Base-by-base conservation (phyloP, 2,113 vertebrate species). In the Mirza zaza region DNA sequence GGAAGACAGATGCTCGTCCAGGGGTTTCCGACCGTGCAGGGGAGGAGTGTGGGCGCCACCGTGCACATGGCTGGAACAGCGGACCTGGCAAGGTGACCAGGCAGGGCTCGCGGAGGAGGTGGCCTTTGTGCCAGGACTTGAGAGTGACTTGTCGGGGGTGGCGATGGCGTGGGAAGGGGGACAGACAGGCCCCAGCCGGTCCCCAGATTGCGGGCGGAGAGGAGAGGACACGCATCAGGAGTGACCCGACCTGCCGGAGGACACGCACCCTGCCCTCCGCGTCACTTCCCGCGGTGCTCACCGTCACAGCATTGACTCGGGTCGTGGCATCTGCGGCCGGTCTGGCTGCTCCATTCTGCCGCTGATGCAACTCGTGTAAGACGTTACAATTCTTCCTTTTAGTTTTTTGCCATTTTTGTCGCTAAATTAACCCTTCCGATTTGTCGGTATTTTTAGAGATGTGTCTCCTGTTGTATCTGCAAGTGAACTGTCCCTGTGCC, bases 261-360 rank as follows among this genome's bases (percentile, higher is more conserved):
- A 3, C 36, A 3, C 8, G 0, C 0, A 4, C 3, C 1, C 4
- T 0, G 71, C 29, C 71, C 0, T 0, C 10, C 17, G 15, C 34
- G 8, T 10, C 17, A 1, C 2, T 34, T 12, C 21, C 0, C 0
- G 0, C 3, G 1, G 7, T 4, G 12, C 23, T 32, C 27, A 4
- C 5, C 1, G 1, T 29, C n/a, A 14, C 23, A 0, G 1, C 6
- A 21, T 5, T 13, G 57, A 8, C 55, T 6, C n/a, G 1, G 0
- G 6, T 1, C 9, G 65, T 11, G 23, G 55, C 32, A 1, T 23
- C 52, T 45, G 0, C 23, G 0, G 11, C 45, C 17, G 0, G 0
- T 20, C 21, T 1, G 3, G 14, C 61, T 48, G 14, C 65, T 42
- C 39, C 3, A 0, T 10, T n/a, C 55, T 2, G 32, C 8, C 1